Evolutionary conservation across 2,888 invertebrate genomes (phyloP), one percentile per base, ranked within the genome.

Genomic region (Ormyrus nitidulus): DNA sequence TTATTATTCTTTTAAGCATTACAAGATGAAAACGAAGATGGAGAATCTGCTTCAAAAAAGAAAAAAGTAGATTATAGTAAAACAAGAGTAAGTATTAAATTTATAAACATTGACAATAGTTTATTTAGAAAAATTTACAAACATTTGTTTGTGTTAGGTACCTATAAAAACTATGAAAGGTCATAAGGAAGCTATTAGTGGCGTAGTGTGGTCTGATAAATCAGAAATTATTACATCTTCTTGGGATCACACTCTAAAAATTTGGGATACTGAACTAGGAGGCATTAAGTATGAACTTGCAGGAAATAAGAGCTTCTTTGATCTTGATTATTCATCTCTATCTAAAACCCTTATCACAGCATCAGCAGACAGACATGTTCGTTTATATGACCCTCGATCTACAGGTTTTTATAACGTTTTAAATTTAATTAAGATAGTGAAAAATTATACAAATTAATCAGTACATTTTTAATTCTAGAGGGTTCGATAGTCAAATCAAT

Each of bases 191-290:
- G 96, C 95, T 11, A 94, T 99, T 19, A 96, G 97, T 0, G 94
- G 95, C 0, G 93, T 96, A 0, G 93, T 94, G 75, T 99, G 99
- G 98, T 93, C 95, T 85, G 95, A 96, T 84, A 92, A 92, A 77
- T 92, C 94, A 83, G 95, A 96, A 82, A 91, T 98, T 2, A 92
- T 96, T 8, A 97, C 98, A 0, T 94, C 95, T 73, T 97, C 98
- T 0, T 98, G 98, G 98, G 99, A 99, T 92, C 98, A 99, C 89
- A 96, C 98, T 0, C 92, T 99, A 13, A 95, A 96, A 89, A 90
- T 98, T 8, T 99, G 99, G 99, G 99, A 99, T 90, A 93, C 96
- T 64, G 96, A 96, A 86, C 91, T 96, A 68, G 96, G 96, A 69
- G 95, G 95, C 56, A 94, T 97, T 64, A 96, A 96, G 89, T 93